Conservation (phyloP, 2,888 invertebrate species). For the Diloba caeruleocephala region DNA sequence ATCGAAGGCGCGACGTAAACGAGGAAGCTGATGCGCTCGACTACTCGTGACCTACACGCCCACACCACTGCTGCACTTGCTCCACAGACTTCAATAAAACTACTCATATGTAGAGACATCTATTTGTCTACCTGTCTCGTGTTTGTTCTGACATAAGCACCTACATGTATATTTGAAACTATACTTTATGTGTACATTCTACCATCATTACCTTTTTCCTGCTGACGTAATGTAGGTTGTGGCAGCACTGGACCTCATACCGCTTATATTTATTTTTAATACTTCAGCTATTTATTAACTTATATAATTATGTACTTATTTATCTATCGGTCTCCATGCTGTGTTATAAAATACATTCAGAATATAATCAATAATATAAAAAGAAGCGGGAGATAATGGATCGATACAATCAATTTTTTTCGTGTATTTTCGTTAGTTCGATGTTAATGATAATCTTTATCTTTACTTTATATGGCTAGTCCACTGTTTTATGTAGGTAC, state of each 20-base stretch:
- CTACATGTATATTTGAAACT: conserved; percentile 12
- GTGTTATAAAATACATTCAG: no score
- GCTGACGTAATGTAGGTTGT: conserved; percentile 11
- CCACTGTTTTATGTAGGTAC: neutral
- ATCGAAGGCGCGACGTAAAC: conserved; percentile 21
- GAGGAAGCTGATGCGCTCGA: conserved; percentile 59
- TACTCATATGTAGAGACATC: conserved; percentile 19
- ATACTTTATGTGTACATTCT: conserved; percentile 1
- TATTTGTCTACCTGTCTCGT: conserved; percentile 13
- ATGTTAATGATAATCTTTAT: neutral
- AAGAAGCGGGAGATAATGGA: conserved; percentile 16
- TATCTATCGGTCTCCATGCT: no score
- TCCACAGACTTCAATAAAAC: conserved; percentile 27
- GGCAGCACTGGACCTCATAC: neutral
- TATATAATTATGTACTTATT: neutral
- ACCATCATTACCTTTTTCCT: conserved; percentile 12
- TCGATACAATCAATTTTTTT: conserved; percentile 1
- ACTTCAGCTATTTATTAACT: neutral
- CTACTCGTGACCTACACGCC: conserved; percentile 59
- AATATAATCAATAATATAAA: neutral
- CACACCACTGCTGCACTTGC: conserved; percentile 48
- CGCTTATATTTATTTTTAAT: neutral
- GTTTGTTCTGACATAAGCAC: conserved; percentile 14
- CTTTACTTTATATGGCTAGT: neutral
- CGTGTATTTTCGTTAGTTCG: neutral